Conservation (phyloP, 2,888 invertebrate species). For the Rapana venosa region DNA sequence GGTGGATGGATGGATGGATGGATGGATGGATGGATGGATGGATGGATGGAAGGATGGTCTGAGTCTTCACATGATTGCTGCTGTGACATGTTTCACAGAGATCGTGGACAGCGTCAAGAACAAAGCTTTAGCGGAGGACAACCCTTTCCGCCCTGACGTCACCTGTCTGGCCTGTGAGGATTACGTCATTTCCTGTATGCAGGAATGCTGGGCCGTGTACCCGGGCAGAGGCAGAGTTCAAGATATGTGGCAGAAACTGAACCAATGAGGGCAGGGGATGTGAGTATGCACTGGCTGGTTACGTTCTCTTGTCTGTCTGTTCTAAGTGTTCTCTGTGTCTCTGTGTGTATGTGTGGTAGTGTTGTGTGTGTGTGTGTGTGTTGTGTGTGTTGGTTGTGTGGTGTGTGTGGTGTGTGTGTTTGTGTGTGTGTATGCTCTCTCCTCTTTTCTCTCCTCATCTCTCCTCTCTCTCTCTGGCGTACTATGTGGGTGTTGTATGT, state of each 20-base stretch:
- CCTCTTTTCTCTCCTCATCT: too few relatives aligned
- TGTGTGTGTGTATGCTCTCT: too few relatives aligned
- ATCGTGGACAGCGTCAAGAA: slow-evolving; percentile 47
- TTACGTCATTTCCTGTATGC: slow-evolving; percentile 76
- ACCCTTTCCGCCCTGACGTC: slow-evolving; percentile 82
- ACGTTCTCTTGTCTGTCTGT: neutral
- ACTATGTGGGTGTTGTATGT: too few relatives aligned
- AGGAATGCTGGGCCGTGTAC: slow-evolving; percentile 78
- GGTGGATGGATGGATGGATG: too few relatives aligned
- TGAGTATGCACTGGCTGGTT: slow-evolving; percentile 77
- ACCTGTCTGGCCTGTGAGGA: slow-evolving; percentile 85
- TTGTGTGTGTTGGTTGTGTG: too few relatives aligned
- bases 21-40: too few relatives aligned
- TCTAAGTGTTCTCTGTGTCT: too few relatives aligned
- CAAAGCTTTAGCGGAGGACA: slow-evolving; percentile 33
- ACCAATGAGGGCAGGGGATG: slow-evolving; percentile 88
- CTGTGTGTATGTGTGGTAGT: too few relatives aligned
- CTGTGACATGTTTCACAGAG: slow-evolving; percentile 34
- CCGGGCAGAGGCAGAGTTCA: slow-evolving; percentile 77
- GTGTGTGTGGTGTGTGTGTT: too few relatives aligned
- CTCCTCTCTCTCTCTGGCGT: too few relatives aligned
- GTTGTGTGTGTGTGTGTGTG: too few relatives aligned
- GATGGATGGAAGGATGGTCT: too few relatives aligned
- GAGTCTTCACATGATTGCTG: neutral
- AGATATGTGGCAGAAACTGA: slow-evolving; percentile 74